Conservation (phyloP, 2,797 vertebrate genomes). For the Myotis planiceps region DNA sequence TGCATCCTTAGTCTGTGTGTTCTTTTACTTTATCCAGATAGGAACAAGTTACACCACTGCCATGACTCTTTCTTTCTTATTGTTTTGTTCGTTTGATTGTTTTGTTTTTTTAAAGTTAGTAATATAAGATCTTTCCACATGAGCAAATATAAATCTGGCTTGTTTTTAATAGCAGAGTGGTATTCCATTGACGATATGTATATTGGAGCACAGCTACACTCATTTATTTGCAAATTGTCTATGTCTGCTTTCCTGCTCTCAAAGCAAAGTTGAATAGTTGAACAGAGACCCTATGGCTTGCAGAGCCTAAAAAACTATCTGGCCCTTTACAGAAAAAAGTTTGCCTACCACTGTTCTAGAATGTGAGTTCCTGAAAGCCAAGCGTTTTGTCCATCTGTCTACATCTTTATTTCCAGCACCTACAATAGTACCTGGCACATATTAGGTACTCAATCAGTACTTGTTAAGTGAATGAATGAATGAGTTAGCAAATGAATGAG, state of each 20-base stretch:
- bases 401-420: background rate
- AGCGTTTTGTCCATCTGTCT: background rate
- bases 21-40: background rate
- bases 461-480: constrained; percentile 3
- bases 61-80: background rate
- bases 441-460: background rate
- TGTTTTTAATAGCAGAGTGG: background rate
- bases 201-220: background rate
- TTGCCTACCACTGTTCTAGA: background rate
- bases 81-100: background rate
- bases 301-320: background rate
- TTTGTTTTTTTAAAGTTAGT: background rate
- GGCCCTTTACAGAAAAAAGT: background rate
- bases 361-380: background rate
- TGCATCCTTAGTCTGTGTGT: background rate
- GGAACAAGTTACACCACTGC: background rate
- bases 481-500: background rate
- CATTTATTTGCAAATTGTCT: background rate
- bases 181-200: background rate
- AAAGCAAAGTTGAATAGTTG: background rate
- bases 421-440: background rate
- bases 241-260: background rate
- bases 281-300: background rate
- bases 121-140: background rate
- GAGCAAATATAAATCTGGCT: background rate